Conservation (phyloP, 2,797 vertebrate species). For the Arctocebus calabarensis region DNA sequence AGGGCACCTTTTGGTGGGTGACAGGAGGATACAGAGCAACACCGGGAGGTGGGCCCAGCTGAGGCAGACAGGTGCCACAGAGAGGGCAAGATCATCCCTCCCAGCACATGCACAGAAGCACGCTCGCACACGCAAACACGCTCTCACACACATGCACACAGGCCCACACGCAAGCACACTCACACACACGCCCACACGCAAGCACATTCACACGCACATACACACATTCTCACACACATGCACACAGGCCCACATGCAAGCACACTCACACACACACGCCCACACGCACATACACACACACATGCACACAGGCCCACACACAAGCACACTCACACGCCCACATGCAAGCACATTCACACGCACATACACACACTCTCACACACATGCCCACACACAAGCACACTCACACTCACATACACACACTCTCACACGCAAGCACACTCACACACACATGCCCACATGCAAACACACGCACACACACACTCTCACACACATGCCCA, state of each 20-base stretch:
- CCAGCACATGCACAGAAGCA: no score
- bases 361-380: background rate
- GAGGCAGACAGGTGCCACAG: background rate
- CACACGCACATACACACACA: background rate
- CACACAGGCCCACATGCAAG: no score
- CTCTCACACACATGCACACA: fast-evolving
- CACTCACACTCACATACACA: no score
- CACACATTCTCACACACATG: fast-evolving
- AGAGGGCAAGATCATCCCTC: no score
- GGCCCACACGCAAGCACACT: no score
- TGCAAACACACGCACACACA: fast-evolving
- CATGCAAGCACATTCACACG: no score
- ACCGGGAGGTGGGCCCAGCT: background rate
- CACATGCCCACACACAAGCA: no score
- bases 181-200: no score
- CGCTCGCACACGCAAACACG: fast-evolving
- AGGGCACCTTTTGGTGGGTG: background rate
- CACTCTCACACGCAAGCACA: fast-evolving
- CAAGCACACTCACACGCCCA: background rate
- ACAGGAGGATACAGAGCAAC: background rate
- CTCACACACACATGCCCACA: fast-evolving
- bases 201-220: fast-evolving
- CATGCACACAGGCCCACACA: background rate
- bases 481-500: background rate
- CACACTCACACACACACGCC: no score